These are phyloP conservation scores for Ictalurus punctatus DNA, from an alignment of 2,113 vertebrate species.

Conservation along the genomic window DNA sequence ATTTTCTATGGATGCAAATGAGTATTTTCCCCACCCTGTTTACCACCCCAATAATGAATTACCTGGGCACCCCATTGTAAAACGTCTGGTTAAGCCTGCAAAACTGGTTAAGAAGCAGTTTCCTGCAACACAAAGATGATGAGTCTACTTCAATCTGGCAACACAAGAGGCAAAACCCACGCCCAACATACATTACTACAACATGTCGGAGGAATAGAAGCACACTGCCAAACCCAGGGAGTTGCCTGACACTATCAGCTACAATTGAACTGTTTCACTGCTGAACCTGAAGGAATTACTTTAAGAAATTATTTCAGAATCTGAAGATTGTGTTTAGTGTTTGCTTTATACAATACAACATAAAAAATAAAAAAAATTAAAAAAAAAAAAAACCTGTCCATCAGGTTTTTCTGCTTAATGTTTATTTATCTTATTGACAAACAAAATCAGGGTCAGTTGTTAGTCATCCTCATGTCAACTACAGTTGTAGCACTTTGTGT, in stretches of 20 bases:
- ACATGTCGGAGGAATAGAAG: neutral
- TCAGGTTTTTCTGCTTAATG: neutral
- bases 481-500: neutral
- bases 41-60: neutral
- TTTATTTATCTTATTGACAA: neutral
- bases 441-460: neutral
- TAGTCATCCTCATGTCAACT: neutral
- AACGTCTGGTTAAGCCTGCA: neutral
- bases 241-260: neutral
- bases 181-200: neutral
- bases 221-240: neutral
- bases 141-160: neutral
- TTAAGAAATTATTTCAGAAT: neutral
- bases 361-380: neutral
- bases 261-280: neutral
- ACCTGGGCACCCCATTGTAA: neutral
- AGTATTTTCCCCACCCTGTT: neutral
- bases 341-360: neutral
- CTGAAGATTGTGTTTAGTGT: neutral
- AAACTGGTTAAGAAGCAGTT: neutral
- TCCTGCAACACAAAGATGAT: neutral
- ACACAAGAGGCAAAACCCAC: neutral
- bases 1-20: neutral
- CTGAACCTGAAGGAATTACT: neutral
- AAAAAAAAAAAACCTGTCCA: neutral